phyloP scores from a whole-genome alignment of 2,113 vertebrate species.

The Vulpes ferrilata region DNA sequence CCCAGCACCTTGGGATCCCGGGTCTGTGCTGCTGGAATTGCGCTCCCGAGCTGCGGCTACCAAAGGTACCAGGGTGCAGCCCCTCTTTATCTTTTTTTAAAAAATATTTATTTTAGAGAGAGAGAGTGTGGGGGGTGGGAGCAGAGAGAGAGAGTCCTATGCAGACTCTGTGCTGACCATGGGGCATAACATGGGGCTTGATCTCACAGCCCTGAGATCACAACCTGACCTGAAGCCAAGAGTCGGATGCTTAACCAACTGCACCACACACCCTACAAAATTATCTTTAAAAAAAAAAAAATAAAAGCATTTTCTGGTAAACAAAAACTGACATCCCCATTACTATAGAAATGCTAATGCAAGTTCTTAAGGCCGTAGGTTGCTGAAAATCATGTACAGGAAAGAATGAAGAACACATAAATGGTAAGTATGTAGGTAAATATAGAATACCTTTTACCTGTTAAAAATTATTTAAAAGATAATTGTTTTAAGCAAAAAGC shows the following conservation, averaged over 20 bases:
- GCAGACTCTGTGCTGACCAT: not conserved
- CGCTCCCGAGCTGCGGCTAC: no score
- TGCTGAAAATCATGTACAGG: not conserved
- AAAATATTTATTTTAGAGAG: not conserved
- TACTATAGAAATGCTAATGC: not conserved
- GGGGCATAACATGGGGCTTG: not conserved
- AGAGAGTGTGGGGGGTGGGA: not conserved
- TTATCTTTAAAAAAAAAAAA: not conserved
- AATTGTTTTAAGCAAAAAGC: conserved; percentile 4
- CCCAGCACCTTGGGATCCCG: no score
- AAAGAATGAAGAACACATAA: not conserved
- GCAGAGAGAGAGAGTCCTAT: not conserved
- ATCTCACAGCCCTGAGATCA: not conserved
- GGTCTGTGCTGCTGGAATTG: no score
- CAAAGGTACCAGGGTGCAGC: no score
- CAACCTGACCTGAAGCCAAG: not conserved
- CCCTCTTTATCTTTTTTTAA: not conserved
- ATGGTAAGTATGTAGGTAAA: not conserved
- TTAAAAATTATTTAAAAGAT: not conserved
- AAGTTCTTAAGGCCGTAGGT: not conserved
- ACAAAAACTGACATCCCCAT: not conserved
- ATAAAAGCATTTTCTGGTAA: not conserved
- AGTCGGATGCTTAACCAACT: not conserved
- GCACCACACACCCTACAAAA: not conserved
- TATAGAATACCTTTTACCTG: not conserved